phyloP scores from a whole-genome alignment of 2,113 vertebrate species.

The Trachemys scripta region DNA sequence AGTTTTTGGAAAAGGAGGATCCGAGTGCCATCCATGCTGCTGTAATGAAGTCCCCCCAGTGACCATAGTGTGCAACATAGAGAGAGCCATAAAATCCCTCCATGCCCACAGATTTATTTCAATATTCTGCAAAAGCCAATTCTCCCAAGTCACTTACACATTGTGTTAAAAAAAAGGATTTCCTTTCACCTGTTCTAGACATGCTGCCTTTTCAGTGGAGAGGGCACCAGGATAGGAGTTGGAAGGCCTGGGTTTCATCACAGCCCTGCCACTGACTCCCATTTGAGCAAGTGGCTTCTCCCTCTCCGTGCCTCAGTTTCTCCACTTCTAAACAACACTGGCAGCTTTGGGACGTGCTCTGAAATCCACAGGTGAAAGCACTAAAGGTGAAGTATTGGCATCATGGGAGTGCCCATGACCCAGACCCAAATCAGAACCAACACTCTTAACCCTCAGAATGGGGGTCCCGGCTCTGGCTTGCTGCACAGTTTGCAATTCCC shows the following conservation, averaged over 20 bases:
- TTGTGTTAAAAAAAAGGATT: not conserved
- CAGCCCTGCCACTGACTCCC: rapidly evolving
- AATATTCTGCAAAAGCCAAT: not conserved
- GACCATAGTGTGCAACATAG: not conserved
- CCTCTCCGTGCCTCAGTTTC: not conserved
- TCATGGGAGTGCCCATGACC: rapidly evolving
- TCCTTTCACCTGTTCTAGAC: not conserved
- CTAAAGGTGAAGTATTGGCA: rapidly evolving
- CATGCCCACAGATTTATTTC: not conserved
- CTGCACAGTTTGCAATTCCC: not conserved
- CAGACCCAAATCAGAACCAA: not conserved
- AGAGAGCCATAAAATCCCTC: not conserved
- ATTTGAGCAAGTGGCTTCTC: not conserved
- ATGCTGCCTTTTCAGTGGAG: not conserved
- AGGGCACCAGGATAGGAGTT: rapidly evolving
- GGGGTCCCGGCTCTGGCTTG: not conserved
- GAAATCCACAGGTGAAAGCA: rapidly evolving
- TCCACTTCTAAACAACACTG: rapidly evolving
- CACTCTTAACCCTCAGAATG: rapidly evolving
- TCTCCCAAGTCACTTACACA: rapidly evolving
- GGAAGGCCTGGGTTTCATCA: not conserved
- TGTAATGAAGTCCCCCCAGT: not conserved
- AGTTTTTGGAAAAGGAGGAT: not conserved
- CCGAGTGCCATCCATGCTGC: not conserved
- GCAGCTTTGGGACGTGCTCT: not conserved